Conservation (phyloP, 2,113 vertebrate species). For the Anseranas semipalmata region DNA sequence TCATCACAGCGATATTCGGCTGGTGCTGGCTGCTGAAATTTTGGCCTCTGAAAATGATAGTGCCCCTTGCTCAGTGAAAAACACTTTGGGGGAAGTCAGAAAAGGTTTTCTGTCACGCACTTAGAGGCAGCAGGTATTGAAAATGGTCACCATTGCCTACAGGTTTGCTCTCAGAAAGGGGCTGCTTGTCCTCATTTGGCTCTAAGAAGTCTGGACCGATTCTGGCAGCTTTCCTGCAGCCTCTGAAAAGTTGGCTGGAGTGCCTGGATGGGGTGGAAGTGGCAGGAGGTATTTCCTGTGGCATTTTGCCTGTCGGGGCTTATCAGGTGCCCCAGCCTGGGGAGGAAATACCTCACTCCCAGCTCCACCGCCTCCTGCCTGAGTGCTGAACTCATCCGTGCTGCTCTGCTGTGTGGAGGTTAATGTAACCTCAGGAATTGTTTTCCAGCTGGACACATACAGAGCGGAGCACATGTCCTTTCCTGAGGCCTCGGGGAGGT, state of each 20-base stretch:
- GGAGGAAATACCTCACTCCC: background rate
- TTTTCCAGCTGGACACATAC: no score
- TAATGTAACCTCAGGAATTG: accelerated
- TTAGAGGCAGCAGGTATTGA: no score
- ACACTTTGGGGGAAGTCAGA: accelerated
- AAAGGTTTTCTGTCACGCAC: accelerated
- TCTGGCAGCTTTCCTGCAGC: background rate
- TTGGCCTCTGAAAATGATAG: accelerated
- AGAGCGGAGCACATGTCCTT: accelerated
- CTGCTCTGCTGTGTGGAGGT: accelerated
- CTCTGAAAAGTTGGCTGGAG: background rate
- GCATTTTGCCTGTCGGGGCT: background rate
- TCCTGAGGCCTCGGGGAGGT: no score
- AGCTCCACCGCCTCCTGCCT: no score
- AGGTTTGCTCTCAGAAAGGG: no score
- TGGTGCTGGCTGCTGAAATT: background rate
- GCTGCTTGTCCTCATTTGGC: accelerated
- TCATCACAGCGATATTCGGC: accelerated
- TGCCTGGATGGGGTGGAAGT: background rate
- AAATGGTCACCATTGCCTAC: background rate
- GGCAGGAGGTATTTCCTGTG: no score
- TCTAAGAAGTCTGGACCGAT: background rate
- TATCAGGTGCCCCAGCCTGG: accelerated
- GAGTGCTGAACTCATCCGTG: accelerated
- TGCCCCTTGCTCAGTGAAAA: accelerated